Base-by-base conservation (phyloP, 2,797 vertebrate genomes). In the Cercopithecus mitis region DNA sequence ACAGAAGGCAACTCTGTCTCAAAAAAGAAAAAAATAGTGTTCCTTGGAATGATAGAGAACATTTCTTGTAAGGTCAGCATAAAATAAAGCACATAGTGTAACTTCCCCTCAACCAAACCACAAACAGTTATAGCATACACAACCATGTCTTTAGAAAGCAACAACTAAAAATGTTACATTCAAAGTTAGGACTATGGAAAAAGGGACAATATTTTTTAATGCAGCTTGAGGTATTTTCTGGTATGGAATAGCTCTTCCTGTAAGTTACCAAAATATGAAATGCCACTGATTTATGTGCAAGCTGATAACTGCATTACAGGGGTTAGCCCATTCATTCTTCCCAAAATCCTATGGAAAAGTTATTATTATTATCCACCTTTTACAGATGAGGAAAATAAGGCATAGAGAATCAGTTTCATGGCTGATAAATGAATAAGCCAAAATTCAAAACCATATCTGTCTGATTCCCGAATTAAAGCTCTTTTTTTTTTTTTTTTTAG, bases 61-160 rank as follows among this genome's bases (percentile, higher is more conserved):
- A 88, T 50, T 93, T 97, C 67, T 95, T 95, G 77, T 94, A 27
- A 4, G 4, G 82, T 97, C 96, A 97, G 97, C 97, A 97, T 67
- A 97, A 97, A 67, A 97, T 73, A 70, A 83, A 81, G 70, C 12
- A 19, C 41, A 9, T 97, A 96, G 77, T 79, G 95, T 85, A 98
- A 98, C 90, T 98, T 98, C 95, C 94, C 52, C 36, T 90, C 52
- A 17, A 80, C 12, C 41, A 92, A 93, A 97, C 97, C 96, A 90
- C 94, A 88, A 84, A 41, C 61, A 89, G 43, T 72, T 57, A 52
- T 4, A 90, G 52, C 39, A n/a, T 47, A 79, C 92, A 82, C 72
- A 90, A 52, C 73, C 58, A 83, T 3, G 72, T 80, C 76, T 91
- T 95, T 52, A 72, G 72, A 36, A 76, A 9, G 30, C 4, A 95